Base-by-base conservation (phyloP, 2,797 vertebrate species). In the Mormyrus proboscirostris region DNA sequence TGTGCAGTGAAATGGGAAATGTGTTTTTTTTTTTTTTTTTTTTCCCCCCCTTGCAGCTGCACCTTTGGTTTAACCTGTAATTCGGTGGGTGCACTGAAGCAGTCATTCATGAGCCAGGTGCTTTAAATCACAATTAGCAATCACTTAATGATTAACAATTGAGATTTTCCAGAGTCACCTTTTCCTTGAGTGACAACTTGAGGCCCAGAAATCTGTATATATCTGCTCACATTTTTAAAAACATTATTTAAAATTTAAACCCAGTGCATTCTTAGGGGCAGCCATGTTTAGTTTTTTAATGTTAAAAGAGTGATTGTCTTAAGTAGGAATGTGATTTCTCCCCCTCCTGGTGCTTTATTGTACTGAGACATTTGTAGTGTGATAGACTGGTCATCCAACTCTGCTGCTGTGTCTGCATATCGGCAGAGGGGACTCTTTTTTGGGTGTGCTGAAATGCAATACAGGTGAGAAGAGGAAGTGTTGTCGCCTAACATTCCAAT, bases 381-480 rank as follows among this genome's bases (percentile, higher is more conserved):
- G 51, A 89, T 25, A n/a, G 22, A 49, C 69, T 44, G 22, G 14
- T 12, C 33, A 38, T 41, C 53, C 10, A 38, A 12, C 55, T 86
- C 25, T 65, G 7, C 3, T 7, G 47, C 79, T 69, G 38, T 62
- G 44, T 62, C 10, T 69, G 16, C 55, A 89, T 69, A 50, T 65
- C 86, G 22, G 59, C 49, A 29, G 38, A 41, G n/a, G 38, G 19
- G 51, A 59, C 84, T 83, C 16, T 25, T 53, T 53, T 44, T 69
- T 25, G 16, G 57, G 47, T 38, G 55, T n/a, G 14, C 8, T 85
- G 89, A 88, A 76, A 90, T 73, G 19, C 50, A 29, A 79, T 88
- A 85, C 49, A 88, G 79, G 87, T 79, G 88, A 53, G 59, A 88
- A 79, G 73, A 88, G 79, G 38, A 88, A 53, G 41, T 47, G 16